Evolutionary conservation across 2,797 vertebrate genomes (phyloP), one percentile per base, ranked within the genome.

Genomic region (Chiroxiphia lanceolata): DNA sequence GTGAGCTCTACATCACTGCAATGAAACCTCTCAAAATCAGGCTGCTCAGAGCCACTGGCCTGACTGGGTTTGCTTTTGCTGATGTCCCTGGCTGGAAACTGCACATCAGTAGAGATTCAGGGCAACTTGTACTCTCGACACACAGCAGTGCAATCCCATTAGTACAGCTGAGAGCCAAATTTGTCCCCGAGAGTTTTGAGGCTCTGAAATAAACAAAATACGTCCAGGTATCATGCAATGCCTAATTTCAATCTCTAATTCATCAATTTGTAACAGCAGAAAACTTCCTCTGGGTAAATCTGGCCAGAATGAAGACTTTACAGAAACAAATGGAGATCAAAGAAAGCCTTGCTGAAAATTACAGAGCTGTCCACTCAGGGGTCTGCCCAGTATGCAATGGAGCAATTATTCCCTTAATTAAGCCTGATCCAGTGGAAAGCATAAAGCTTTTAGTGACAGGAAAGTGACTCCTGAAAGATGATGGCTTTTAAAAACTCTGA

Each of bases 401-500:
- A 95, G 83, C 68, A 92, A 95, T 95, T 95, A 96, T 82, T 82
- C 80, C 61, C 71, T 91, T 93, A 96, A 95, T 93, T 95, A 95
- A 92, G 68, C 64, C 38, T 85, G 84, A 93, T 87, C 68, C 92
- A 92, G 68, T 64, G 63, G 78, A 94, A 95, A 95, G 81, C 88
- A 76, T 90, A 90, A 94, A 85, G 89, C 86, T 96, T 95, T 93
- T 89, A 96, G 81, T 63, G 83, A 90, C 88, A 95, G 68, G 31
- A 89, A 94, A 92, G 84, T 87, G 64, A 87, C 23, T 96, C 29
- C 81, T 89, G 90, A 91, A 95, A 87, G 82, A 92, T 44, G 86
- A 96, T 15, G 31, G 70, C 71, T 89, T 93, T 92, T 65, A 84
- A 93, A 90, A 94, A 87, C 81, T 94, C 83, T 87, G 71, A 94